Evolutionary conservation across 2,113 vertebrate species (phyloP), one percentile per base, ranked within the genome.

Genomic region (Ceyx cyanopectus): DNA sequence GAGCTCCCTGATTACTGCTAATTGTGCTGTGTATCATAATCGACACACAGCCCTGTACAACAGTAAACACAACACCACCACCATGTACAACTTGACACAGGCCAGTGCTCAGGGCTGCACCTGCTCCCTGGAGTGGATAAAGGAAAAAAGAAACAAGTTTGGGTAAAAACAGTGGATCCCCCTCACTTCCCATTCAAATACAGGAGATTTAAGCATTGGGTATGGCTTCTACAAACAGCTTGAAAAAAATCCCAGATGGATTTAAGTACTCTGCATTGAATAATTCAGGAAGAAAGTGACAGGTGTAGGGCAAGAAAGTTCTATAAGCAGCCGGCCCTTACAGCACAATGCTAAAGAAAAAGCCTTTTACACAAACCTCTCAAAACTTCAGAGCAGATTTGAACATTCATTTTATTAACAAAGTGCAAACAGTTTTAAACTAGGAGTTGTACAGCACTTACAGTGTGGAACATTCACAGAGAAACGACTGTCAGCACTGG

Each of bases 371-470:
- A 81, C 19, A 53, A 43, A 60, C 48, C 8, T 6, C 89, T 54
- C 40, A 65, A 69, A 94, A 85, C 29, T 66, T 92, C 75, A 91
- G 73, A 68, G 7, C 30, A 77, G 88, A 87, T 95, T 96, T 93
- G 89, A 96, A 96, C 89, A 91, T 96, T 96, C 90, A 95, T 97
- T 98, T 98, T 98, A 98, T 98, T 98, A 97, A 97, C 97, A 98
- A 98, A 97, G 97, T 97, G 97, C 94, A 97, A 97, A 97, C 97
- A 96, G 91, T 96, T 97, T 95, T 40, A 89, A 96, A 96, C 91
- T 60, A 92, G 5, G 79, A 96, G 94, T 94, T 45, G 80, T 94
- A 98, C 81, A 96, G 89, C 94, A 93, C 75, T 82, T 14, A 83
- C 85, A 85, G 58, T 15, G 57, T 54, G 67, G 78, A 80, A 81